Base-by-base conservation (phyloP, 2,888 invertebrate species). In the Endotricha flammealis region DNA sequence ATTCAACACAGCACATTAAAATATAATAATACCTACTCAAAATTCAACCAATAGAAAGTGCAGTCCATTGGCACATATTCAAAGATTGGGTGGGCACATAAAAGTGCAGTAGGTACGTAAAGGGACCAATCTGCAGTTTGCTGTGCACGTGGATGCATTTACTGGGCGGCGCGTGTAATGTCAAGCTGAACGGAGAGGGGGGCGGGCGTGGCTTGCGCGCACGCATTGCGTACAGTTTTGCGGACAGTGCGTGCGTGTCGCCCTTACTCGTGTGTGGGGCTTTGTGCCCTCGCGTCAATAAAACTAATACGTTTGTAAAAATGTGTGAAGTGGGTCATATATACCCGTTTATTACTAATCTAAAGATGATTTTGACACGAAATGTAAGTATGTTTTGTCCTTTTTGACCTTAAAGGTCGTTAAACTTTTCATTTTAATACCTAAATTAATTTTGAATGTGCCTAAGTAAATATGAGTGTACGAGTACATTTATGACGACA, bases 111-210 rank as follows among this genome's bases (percentile, higher is more conserved):
- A 38, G 42, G 46, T 46, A 50, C 39, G 45, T 51, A 57, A 79
- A 82, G 77, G 82, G 80, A 80, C 81, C 81, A 81, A 79, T 79
- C 66, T 78, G 71, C 66, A 65, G 53, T 62, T 63, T 56, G 61
- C 39, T 41, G 51, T 35, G 60, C 71, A 68, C 68, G 69, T 64
- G 71, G 55, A 16, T 48, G 41, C 36, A 42, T 48, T n/a, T 56
- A 63, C 53, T 57, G 66, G 68, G 65, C 60, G 66, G 61, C 61
- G 70, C 69, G 59, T 67, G 71, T 56, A 57, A 47, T 36, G 46
- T 35, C 51, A 47, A 53, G 59, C 43, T 36, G 29, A 44, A 44
- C 59, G 65, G 69, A 56, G 62, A 60, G 63, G 60, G 40, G 44
- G 44, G 36, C 58, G 61, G 78, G 71, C 67, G 74, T 57, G 66